phyloP scores from a whole-genome alignment of 2,888 invertebrate species.

The Tetheella fluctuosa region DNA sequence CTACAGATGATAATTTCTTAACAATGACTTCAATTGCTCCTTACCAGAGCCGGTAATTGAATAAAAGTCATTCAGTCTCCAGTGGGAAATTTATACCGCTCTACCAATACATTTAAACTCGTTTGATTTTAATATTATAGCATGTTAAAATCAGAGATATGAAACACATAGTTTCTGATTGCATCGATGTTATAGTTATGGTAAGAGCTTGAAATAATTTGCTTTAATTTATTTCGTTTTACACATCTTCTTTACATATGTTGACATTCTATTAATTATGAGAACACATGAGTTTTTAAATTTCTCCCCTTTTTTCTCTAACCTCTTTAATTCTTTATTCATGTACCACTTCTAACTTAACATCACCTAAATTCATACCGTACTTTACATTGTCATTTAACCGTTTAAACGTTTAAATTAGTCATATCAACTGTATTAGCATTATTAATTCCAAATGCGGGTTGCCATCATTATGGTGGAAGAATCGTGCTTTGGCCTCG shows the following conservation, averaged over 20 bases:
- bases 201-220: not conserved
- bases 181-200: not conserved
- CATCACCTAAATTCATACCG: not conserved
- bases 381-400: too few species aligned
- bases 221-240: not conserved
- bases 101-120: not conserved
- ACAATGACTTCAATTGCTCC: too few species aligned
- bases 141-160: too few species aligned
- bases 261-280: not conserved
- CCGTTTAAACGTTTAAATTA: conserved; percentile 1
- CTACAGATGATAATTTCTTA: not conserved
- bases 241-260: not conserved
- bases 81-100: not conserved
- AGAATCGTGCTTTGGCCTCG: conserved; percentile 44
- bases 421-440: conserved; percentile 22
- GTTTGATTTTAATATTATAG: not conserved
- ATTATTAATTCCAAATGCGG: conserved; percentile 24
- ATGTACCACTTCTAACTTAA: not conserved
- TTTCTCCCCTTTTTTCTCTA: not conserved
- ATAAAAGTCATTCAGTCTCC: too few species aligned
- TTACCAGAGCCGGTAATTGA: too few species aligned
- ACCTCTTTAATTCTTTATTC: not conserved
- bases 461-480: conserved; percentile 14
- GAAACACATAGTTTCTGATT: not conserved
- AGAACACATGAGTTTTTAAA: not conserved